Evolutionary conservation across 1,140 invertebrate species (phyloP), one percentile per base, ranked within the genome.

Genomic region (Drosophila persimilis): DNA sequence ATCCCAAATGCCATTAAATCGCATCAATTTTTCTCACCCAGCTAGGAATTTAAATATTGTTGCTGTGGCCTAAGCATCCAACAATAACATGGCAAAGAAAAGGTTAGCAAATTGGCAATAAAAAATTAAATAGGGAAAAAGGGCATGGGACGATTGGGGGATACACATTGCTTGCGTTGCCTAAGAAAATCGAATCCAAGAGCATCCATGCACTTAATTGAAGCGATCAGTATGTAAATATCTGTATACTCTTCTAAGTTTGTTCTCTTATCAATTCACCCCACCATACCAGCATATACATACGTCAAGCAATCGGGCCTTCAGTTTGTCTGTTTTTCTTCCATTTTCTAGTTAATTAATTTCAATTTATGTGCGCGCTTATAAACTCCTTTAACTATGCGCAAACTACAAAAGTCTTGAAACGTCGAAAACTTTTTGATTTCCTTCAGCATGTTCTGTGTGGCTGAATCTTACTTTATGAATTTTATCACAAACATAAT

Each of bases 11-110:
- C 85, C 83, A 81, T 86, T 88, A 81, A 86, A 86, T 86, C 81
- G 83, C 81, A 86, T 86, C 83, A 86, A 86, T 86, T 86, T 86
- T 74, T 73, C 77, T 70, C 63, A 53, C 73, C 65, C 70, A 55
- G 62, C 60, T 74, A 69, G 65, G 81, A 85, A 86, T 88, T 86
- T 86, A 86, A 88, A 85, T 86, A 85, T 85, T 85, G 86, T 86
- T 86, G 70, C 74, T 77, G 55, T 58, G 72, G 73, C 81, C 77
- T 74, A 77, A 50, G 65, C 69, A 52, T 43, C 51, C 80, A 72
- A 72, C 72, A 76, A 72, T 61, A 75, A 43, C 55, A 45, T 50
- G 47, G n/a, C 35, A 26, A 53, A 63, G 63, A 69, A 88, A 81
- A 81, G 77, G 78, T 67, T 72, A 59, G 50, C 64, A 86, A 88